Conservation (phyloP, 1,140 invertebrate genomes). For the Melitaea cinxia region DNA sequence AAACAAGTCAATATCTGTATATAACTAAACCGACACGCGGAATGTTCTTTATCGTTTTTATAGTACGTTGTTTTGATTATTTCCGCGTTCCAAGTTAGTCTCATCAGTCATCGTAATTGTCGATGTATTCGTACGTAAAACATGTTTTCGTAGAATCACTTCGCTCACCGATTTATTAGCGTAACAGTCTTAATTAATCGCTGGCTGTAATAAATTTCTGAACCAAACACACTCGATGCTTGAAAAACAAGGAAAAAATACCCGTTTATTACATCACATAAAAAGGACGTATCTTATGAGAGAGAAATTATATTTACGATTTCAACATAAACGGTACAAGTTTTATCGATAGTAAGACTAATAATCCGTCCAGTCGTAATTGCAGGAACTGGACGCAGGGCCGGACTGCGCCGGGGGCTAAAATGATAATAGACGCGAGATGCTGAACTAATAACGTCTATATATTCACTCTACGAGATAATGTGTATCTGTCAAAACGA, state of each 20-base stretch:
- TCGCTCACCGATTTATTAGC: neutral
- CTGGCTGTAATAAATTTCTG: neutral
- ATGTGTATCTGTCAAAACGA: conserved; percentile 33
- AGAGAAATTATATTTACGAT: conserved; percentile 3
- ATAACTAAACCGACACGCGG: conserved; percentile 18
- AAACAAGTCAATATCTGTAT: conserved; percentile 11
- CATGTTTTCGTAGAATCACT: conserved; percentile 1
- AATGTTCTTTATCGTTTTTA: conserved; percentile 13
- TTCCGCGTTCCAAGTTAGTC: conserved; percentile 23
- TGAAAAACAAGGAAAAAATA: neutral
- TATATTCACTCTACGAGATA: conserved; percentile 33
- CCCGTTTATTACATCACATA: neutral
- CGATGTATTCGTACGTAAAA: neutral
- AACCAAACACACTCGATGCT: conserved; percentile 1
- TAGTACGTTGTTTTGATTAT: conserved; percentile 12
- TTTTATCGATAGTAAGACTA: conserved; percentile 29
- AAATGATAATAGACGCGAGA: conserved; percentile 42
- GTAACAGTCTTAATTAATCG: conserved; percentile 8
- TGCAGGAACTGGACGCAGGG: conserved; percentile 46
- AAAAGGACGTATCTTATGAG: neutral
- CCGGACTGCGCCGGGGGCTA: conserved; percentile 42
- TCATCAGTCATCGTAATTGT: conserved; percentile 23
- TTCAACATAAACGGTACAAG: conserved; percentile 2
- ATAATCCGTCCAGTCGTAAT: conserved; percentile 45
- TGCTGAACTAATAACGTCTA: conserved; percentile 41